phyloP scores from a whole-genome alignment of 2,113 vertebrate species.

The Ameiurus melas region DNA sequence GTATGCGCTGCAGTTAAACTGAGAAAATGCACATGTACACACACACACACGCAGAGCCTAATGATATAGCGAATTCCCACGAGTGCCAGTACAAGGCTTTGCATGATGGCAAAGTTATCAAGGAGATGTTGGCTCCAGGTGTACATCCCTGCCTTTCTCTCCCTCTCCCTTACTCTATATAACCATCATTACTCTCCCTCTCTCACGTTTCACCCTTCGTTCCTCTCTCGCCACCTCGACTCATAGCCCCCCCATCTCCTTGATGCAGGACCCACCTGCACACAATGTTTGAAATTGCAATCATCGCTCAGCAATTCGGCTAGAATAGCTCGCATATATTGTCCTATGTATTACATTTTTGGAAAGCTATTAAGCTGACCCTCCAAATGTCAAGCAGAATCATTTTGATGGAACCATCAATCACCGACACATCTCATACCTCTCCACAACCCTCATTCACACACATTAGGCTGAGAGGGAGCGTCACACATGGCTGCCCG shows the following conservation, averaged over 20 bases:
- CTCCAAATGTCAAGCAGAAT: slow-evolving; percentile 6
- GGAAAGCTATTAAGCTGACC: slow-evolving; percentile 1
- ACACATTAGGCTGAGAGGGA: not conserved
- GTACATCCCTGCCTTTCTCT: slow-evolving; percentile 10
- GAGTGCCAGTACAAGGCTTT: slow-evolving; percentile 40
- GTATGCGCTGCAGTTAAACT: not conserved
- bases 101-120: slow-evolving; percentile 54
- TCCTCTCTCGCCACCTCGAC: too few species aligned
- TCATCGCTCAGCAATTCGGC: slow-evolving; percentile 28
- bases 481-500: slow-evolving; percentile 18
- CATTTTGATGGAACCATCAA: slow-evolving; percentile 16
- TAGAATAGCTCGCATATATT: slow-evolving; percentile 29
- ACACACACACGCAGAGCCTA: not conserved
- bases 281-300: slow-evolving; percentile 38
- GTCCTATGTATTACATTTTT: slow-evolving; percentile 33
- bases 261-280: slow-evolving; percentile 35
- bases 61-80: slow-evolving; percentile 41
- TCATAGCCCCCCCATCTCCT: not conserved
- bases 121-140: not conserved
- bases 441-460: slow-evolving; percentile 18
- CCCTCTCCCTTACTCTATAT: not conserved
- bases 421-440: slow-evolving; percentile 15
- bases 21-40: not conserved
- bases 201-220: not conserved
- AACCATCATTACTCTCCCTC: not conserved